phyloP scores from a whole-genome alignment of 92 coral and sea anemone species.

The Actinostola sp. region DNA sequence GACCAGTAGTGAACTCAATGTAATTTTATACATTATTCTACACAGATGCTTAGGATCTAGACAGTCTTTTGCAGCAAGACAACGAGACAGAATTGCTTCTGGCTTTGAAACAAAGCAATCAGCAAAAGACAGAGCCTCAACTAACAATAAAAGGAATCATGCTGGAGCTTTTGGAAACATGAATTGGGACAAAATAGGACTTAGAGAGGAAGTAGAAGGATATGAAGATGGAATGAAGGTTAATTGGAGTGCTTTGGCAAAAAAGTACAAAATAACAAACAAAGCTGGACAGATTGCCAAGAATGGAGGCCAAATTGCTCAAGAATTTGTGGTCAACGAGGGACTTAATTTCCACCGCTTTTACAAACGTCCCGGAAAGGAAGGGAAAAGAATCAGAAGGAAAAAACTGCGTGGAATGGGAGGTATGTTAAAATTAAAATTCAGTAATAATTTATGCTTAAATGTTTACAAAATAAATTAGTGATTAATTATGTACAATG shows the following conservation, averaged over 20 bases:
- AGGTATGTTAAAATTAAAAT: too few species aligned
- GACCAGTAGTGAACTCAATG: too few species aligned
- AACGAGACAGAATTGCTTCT: slow-evolving; percentile 34
- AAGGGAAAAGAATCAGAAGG: slow-evolving; percentile 16
- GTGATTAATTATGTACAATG: too few species aligned
- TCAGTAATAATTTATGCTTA: too few species aligned
- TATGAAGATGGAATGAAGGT: slow-evolving; percentile 64
- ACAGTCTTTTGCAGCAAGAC: slow-evolving; percentile 43
- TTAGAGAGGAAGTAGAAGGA: slow-evolving; percentile 53
- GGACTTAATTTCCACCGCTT: slow-evolving; percentile 57
- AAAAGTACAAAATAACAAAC: slow-evolving; percentile 45
- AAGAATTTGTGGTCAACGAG: slow-evolving; percentile 42
- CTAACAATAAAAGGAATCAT: too few species aligned
- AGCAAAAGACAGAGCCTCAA: slow-evolving; percentile 15
- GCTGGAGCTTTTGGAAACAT: too few species aligned
- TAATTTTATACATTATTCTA: not conserved
- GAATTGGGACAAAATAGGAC: too few species aligned
- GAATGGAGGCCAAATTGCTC: slow-evolving; percentile 66
- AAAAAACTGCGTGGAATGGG: slow-evolving; percentile 42
- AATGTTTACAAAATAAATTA: not conserved
- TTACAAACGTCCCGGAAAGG: slow-evolving; percentile 15
- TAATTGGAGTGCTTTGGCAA: slow-evolving; percentile 65
- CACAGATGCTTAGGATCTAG: slow-evolving; percentile 38
- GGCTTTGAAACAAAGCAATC: slow-evolving; percentile 4
- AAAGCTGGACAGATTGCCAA: slow-evolving; percentile 61